Evolutionary conservation across 2,113 vertebrate genomes (phyloP), one percentile per base, ranked within the genome.

Genomic region (Hassar affinis): DNA sequence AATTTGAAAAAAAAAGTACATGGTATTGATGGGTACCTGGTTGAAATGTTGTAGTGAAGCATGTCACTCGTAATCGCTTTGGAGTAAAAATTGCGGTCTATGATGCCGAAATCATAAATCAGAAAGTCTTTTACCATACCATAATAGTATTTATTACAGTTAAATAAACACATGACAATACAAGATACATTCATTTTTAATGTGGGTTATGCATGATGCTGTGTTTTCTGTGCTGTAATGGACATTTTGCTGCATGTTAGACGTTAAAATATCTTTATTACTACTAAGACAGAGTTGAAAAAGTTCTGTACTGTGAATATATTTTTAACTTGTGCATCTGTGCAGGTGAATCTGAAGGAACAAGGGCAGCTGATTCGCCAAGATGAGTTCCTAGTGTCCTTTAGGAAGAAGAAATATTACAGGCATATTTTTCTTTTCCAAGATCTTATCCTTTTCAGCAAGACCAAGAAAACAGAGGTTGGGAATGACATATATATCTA

Each of bases 391-490:
- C 35, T 92, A 35, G 90, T 95, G 2, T 93, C 90, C 4, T 93
- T 92, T 79, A 90, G 93, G 78, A 94, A 94, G 83, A 95, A 91
- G 71, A 95, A 93, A 82, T 94, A 90, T 81, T 91, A 88, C 81
- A 92, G 94, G 2, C 94, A 94, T 81, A 87, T 95, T 80, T 95
- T 95, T 74, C 93, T 95, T 68, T 95, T 95, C 80, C 93, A 93
- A 88, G 94, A 95, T 35, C 93, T 95, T 81, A 27, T 95, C 56
- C 93, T 95, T 75, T 95, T 95, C 72, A 95, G 94, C 88, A 95
- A 95, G 84, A 95, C 94, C 27, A 93, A 90, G 27, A 94, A 89
- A 66, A 93, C 93, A 0, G 92, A 93, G 1, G 88, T 93, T 6
- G 93, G 93, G 27, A 94, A 94, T 88, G 94, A 94, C 82, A 91